These are phyloP conservation scores for Xiphias gladius DNA, from an alignment of 2,113 vertebrate genomes.

Conservation along the genomic window DNA sequence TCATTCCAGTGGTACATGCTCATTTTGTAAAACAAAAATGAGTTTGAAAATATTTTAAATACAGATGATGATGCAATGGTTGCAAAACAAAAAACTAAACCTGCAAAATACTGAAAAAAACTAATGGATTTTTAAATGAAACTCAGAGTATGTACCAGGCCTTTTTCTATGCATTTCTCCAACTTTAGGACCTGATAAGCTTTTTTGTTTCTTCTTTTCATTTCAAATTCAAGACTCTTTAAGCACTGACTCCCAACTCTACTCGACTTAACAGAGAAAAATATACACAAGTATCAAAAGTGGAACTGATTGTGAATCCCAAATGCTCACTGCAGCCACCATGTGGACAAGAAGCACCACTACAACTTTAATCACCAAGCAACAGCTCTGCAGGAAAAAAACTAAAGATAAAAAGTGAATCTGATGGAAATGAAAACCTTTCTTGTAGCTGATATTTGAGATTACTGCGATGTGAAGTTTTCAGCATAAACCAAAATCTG, in stretches of 20 bases:
- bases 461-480: not conserved
- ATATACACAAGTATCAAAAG: not conserved
- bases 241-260: not conserved
- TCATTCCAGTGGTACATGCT: not conserved
- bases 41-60: not conserved
- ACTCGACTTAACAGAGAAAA: not conserved
- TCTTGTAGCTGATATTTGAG: not conserved
- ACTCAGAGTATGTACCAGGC: not conserved
- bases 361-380: conserved; percentile 21
- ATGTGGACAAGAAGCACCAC: conserved; percentile 53
- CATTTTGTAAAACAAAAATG: not conserved
- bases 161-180: not conserved
- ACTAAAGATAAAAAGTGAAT: not conserved
- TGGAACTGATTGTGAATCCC: not conserved
- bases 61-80: conserved; percentile 10
- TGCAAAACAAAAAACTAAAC: conserved; percentile 10
- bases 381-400: not conserved
- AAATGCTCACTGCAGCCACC: conserved; percentile 39
- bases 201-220: no score
- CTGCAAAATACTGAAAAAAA: not conserved
- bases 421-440: not conserved
- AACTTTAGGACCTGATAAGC: not conserved
- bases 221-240: not conserved
- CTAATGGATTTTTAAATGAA: not conserved
- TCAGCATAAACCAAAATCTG: not conserved